Conservation (phyloP, 2,797 vertebrate genomes). For the Microhierax caerulescens region DNA sequence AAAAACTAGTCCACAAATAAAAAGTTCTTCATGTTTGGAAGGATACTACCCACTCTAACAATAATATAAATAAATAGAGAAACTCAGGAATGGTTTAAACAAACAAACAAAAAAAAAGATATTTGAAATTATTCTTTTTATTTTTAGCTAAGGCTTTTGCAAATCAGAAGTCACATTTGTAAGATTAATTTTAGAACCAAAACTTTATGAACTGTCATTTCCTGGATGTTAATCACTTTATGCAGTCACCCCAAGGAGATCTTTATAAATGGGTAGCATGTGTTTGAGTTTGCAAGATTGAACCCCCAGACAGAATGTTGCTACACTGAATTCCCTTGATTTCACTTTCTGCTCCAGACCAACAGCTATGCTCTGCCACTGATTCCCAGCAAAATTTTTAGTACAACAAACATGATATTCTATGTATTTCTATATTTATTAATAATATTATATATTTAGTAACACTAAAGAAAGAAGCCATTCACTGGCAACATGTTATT, state of each 20-base stretch:
- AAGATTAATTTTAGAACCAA: background rate
- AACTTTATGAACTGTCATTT: background rate
- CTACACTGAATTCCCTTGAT: background rate
- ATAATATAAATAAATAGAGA: background rate
- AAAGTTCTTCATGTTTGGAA: background rate
- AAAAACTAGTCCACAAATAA: background rate
- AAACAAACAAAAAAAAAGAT: too few relatives aligned
- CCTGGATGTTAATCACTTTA: background rate
- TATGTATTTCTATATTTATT: too few relatives aligned
- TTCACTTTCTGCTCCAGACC: background rate
- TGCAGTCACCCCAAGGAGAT: background rate
- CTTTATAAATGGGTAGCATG: background rate
- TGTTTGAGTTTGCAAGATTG: background rate
- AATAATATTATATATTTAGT: background rate
- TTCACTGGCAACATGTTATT: background rate
- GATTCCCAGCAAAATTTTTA: background rate
- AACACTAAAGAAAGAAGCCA: background rate
- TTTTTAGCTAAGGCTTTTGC: background rate
- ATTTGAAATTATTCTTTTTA: background rate
- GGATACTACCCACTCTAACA: background rate
- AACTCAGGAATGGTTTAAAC: background rate
- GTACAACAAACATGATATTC: background rate
- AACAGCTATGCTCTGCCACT: background rate
- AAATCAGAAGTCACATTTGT: background rate
- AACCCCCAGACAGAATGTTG: background rate